Conservation (phyloP, 2,113 vertebrate species). For the Falco punctatus region DNA sequence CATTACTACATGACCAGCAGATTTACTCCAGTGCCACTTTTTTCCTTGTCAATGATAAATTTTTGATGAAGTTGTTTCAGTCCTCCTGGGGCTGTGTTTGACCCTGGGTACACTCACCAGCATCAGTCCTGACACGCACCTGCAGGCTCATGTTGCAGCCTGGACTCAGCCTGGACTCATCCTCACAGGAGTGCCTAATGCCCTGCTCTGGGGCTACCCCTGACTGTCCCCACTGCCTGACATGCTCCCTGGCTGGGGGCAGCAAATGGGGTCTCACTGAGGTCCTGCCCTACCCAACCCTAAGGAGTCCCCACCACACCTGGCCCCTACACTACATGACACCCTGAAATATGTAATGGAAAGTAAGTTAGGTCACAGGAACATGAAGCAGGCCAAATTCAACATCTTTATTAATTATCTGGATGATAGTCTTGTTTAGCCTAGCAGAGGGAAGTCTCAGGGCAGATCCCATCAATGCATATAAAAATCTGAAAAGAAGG, state of each 20-base stretch:
- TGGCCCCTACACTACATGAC: background rate
- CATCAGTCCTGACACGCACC: fast-evolving
- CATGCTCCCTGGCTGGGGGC: too few relatives aligned
- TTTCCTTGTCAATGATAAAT: background rate
- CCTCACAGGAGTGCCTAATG: background rate
- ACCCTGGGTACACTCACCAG: background rate
- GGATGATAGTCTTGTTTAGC: background rate
- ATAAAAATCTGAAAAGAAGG: background rate
- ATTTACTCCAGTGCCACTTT: background rate
- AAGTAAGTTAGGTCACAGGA: background rate
- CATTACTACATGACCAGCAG: background rate
- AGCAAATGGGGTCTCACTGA: background rate
- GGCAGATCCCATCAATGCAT: background rate
- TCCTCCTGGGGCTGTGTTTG: background rate
- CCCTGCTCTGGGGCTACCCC: background rate
- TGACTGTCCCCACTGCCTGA: background rate
- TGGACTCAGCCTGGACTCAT: background rate
- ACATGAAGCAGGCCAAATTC: background rate
- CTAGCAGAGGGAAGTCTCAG: background rate
- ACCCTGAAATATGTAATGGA: background rate
- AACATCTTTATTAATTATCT: background rate
- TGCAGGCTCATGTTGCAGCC: background rate
- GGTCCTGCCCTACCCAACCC: background rate
- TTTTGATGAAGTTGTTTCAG: background rate
- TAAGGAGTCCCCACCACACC: background rate